Conservation (phyloP, 2,113 vertebrate genomes). For the Crotophaga sulcirostris region DNA sequence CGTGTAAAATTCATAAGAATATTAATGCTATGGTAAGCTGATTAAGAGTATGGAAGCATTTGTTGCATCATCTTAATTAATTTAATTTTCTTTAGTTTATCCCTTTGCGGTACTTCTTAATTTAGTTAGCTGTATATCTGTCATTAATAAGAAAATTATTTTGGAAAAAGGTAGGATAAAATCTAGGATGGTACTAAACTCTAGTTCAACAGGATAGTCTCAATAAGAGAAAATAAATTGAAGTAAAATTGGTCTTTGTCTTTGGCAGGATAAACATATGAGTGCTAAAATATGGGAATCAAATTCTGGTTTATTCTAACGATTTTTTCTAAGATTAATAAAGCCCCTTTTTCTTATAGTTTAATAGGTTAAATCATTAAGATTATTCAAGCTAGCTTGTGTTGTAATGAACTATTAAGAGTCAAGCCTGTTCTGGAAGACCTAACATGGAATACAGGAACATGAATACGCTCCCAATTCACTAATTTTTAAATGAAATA, state of each 20-base stretch:
- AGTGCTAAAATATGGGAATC: background rate
- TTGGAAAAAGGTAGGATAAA: background rate
- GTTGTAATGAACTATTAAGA: background rate
- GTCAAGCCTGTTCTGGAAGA: background rate
- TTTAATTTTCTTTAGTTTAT: background rate
- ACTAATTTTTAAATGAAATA: too few relatives aligned
- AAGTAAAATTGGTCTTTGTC: background rate
- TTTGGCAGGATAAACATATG: background rate
- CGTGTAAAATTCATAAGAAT: background rate
- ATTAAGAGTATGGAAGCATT: background rate
- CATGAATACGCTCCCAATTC: too few relatives aligned
- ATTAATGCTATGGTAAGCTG: background rate
- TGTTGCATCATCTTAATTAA: background rate
- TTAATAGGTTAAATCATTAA: background rate
- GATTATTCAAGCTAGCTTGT: background rate
- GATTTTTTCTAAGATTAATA: background rate
- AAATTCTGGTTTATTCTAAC: background rate
- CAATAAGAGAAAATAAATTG: background rate
- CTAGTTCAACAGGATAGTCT: background rate
- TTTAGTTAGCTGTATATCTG: background rate
- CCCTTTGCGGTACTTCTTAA: background rate
- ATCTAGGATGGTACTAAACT: background rate
- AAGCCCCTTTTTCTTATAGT: background rate
- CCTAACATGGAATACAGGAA: too few relatives aligned
- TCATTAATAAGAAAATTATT: background rate